phyloP scores from a whole-genome alignment of 2,888 invertebrate species.

The Aporophyla nigra region DNA sequence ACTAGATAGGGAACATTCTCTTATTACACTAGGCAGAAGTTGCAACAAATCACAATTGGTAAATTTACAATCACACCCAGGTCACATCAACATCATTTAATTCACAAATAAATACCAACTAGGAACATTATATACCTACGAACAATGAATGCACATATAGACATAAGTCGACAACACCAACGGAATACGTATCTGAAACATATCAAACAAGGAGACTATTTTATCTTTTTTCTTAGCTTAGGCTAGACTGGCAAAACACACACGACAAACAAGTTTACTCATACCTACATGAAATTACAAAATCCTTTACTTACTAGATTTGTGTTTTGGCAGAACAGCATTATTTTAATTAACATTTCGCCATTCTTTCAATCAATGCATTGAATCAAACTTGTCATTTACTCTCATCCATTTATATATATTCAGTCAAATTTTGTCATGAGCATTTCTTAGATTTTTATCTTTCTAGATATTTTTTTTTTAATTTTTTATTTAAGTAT shows the following conservation, averaged over 20 bases:
- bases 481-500: slow-evolving; percentile 60
- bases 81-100: slow-evolving; percentile 88
- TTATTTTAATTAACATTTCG: slow-evolving; percentile 78
- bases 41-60: slow-evolving; percentile 84
- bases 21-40: slow-evolving; percentile 67
- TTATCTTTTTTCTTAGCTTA: slow-evolving; percentile 88
- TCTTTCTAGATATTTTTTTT: slow-evolving; percentile 34
- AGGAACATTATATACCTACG: slow-evolving; percentile 76
- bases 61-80: slow-evolving; percentile 88
- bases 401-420: slow-evolving; percentile 49
- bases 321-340: slow-evolving; percentile 89
- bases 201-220: slow-evolving; percentile 77
- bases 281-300: slow-evolving; percentile 53
- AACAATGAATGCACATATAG: slow-evolving; percentile 81
- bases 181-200: slow-evolving; percentile 70
- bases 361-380: slow-evolving; percentile 81
- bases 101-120: slow-evolving; percentile 76
- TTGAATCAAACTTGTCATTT: slow-evolving; percentile 32
- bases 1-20: slow-evolving; percentile 33
- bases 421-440: slow-evolving; percentile 29
- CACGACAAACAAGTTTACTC: slow-evolving; percentile 57
- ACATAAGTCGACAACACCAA: slow-evolving; percentile 74
- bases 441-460: slow-evolving; percentile 34
- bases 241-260: slow-evolving; percentile 89
- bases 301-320: slow-evolving; percentile 70